Base-by-base conservation (phyloP, 2,888 invertebrate species). In the Gasteruption jaculator region DNA sequence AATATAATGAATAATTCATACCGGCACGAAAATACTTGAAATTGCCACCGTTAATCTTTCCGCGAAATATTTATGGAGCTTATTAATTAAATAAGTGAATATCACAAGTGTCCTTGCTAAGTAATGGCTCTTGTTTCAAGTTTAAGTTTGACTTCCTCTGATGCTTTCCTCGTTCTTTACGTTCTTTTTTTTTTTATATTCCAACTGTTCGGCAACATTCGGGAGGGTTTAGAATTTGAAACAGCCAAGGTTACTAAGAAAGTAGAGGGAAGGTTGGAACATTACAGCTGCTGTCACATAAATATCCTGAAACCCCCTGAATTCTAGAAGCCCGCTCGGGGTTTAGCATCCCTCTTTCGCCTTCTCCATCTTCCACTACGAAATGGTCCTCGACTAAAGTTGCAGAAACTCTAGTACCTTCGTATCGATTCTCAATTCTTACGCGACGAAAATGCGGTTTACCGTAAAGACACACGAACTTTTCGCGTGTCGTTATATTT, bases 251-350 rank as follows among this genome's bases (percentile, higher is more conserved):
- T 45, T 38, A 32, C 20, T 16, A 37, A n/a, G n/a, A 10, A n/a
- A 15, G 20, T 18, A 10, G 41, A 44, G 41, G 38, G 41, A 48
- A 42, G 50, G 50, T 46, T 52, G 50, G 55, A 53, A 52, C 58
- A 59, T 50, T 63, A 61, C 63, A 65, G 63, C 61, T 60, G 64
- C 65, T 62, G 64, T 65, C 65, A 65, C 65, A 65, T 65, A 65
- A 65, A 65, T 65, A 65, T 65, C 63, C 61, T 45, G 61, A 61
- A 65, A 64, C 63, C 63, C 51, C 60, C 60, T 50, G 57, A 60
- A 62, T 63, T 60, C 60, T 60, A 48, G 59, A 57, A 53, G 61
- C 54, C 49, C 53, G 54, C 45, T 45, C 50, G 50, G 39, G 24
- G 30, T 35, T n/a, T 29, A 29, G 30, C 37, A 39, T 31, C 22